phyloP scores from a whole-genome alignment of 2,113 vertebrate genomes.

The Casuarius casuarius region DNA sequence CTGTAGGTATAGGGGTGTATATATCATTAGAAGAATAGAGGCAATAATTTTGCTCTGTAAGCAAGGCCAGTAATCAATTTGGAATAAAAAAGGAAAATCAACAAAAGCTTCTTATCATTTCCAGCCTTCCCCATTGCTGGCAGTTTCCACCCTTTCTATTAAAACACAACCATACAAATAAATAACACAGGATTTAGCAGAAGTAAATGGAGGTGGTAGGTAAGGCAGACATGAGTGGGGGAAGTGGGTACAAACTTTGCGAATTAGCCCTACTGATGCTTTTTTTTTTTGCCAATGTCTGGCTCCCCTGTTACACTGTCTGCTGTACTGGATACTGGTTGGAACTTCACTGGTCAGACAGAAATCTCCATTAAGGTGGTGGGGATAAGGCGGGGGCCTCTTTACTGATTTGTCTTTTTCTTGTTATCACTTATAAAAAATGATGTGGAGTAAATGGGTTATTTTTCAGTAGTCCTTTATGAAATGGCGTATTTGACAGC shows the following conservation, averaged over 20 bases:
- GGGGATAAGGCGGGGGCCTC: neutral
- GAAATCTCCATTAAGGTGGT: neutral
- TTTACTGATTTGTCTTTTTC: neutral
- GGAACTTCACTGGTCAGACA: neutral
- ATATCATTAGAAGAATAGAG: neutral
- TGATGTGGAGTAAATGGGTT: neutral
- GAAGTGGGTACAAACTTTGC: neutral
- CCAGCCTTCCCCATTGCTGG: neutral
- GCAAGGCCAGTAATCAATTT: neutral
- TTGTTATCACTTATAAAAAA: neutral
- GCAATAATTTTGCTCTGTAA: neutral
- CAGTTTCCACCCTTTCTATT: neutral
- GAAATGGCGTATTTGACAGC: neutral
- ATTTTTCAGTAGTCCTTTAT: neutral
- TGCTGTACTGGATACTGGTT: neutral
- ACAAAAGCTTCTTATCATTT: neutral
- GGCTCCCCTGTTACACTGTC: neutral
- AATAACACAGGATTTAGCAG: neutral
- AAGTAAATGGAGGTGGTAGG: neutral
- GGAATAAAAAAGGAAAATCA: neutral
- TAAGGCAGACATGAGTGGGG: neutral
- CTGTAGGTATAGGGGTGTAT: neutral
- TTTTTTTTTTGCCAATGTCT: neutral
- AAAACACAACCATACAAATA: neutral
- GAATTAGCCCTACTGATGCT: neutral